Percentiles rank a stretch among this genome's conserved stretches.
phyloP scores from a whole-genome alignment of 2,797 vertebrate genomes.

The Poeciliopsis turneri region DNA sequence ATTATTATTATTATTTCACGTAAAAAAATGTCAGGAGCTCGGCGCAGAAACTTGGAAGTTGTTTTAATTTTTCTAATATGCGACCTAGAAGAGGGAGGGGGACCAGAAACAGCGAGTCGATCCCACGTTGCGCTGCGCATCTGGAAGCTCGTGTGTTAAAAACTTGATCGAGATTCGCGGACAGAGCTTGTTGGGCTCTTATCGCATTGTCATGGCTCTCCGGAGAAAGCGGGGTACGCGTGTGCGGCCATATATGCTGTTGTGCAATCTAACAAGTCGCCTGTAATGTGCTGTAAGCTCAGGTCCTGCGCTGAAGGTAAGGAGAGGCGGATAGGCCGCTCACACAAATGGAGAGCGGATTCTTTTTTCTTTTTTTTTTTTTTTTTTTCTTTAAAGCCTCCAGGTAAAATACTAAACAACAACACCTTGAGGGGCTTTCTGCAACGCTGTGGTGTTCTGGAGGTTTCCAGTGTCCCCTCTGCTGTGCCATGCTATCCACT shows the following conservation, averaged over 20 bases:
- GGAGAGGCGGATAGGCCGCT: constrained; percentile 69
- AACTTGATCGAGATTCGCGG: constrained; percentile 66
- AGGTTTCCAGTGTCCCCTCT: constrained; percentile 30
- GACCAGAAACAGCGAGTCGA: constrained; percentile 36
- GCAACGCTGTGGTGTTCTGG: constrained; percentile 19
- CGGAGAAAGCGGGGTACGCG: constrained; percentile 22
- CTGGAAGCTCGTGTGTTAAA: constrained; percentile 61
- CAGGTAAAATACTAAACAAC: constrained; percentile 18
- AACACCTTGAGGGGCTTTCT: constrained; percentile 40
- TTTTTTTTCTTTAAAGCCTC: constrained; percentile 16
- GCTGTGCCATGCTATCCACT: constrained; percentile 48
- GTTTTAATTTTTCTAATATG: constrained; percentile 40
- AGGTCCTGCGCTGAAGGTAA: constrained; percentile 64
- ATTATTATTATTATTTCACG: constrained; percentile 46
- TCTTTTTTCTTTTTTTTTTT: neutral
- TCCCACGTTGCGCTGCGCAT: constrained; percentile 69
- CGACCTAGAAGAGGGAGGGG: constrained; percentile 13
- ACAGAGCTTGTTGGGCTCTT: constrained; percentile 37
- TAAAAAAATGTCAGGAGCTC: constrained; percentile 82
- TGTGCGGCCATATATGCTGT: constrained; percentile 60
- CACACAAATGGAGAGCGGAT: constrained; percentile 52
- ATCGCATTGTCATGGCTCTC: constrained; percentile 27
- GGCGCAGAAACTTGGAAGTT: constrained; percentile 76
- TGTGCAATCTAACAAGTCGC: constrained; percentile 80
- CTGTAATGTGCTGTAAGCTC: constrained; percentile 61